Evolutionary conservation across 2,888 invertebrate species (phyloP).

Genomic region (Scaeva pyrastri): DNA sequence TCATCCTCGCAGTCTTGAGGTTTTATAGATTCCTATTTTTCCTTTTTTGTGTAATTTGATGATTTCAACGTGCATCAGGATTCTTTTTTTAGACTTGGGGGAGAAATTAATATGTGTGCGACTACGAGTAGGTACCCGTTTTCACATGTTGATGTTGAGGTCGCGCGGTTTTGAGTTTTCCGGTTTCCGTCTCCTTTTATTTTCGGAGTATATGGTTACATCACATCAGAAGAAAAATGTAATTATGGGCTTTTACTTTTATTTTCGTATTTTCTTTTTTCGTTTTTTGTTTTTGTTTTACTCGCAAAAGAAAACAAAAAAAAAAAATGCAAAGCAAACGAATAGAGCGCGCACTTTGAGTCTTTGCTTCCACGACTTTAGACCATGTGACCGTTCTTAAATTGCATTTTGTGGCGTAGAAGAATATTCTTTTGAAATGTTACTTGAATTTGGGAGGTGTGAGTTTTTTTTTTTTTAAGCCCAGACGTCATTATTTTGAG

Average conservation of each 20-base stretch:
- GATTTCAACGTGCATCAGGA: conserved; percentile 37
- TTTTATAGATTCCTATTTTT: conserved; percentile 37
- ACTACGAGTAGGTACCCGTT: background rate
- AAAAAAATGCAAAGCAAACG: conserved; percentile 10
- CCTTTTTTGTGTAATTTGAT: conserved; percentile 51
- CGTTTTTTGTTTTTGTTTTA: background rate
- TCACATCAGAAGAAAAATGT: conserved; percentile 36
- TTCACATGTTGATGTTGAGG: conserved; percentile 45
- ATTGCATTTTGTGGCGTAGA: conserved; percentile 54
- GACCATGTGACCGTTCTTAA: conserved; percentile 52
- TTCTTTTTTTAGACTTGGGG: conserved; percentile 40
- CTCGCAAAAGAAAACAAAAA: background rate
- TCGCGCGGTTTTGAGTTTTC: conserved; percentile 47
- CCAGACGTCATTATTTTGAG: conserved; percentile 65
- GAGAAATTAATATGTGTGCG: conserved; percentile 60
- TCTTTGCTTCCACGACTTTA: background rate
- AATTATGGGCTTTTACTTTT: conserved; percentile 43
- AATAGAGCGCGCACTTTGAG: conserved; percentile 45
- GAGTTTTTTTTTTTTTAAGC: background rate
- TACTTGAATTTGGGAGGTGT: background rate
- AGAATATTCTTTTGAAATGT: conserved; percentile 33
- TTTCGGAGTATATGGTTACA: conserved; percentile 7
- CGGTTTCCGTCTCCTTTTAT: conserved; percentile 11
- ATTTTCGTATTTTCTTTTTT: too few species aligned
- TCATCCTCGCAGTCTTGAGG: conserved; percentile 60